Evolutionary conservation across 1,140 invertebrate species (phyloP).

Genomic region (Myzus persicae): DNA sequence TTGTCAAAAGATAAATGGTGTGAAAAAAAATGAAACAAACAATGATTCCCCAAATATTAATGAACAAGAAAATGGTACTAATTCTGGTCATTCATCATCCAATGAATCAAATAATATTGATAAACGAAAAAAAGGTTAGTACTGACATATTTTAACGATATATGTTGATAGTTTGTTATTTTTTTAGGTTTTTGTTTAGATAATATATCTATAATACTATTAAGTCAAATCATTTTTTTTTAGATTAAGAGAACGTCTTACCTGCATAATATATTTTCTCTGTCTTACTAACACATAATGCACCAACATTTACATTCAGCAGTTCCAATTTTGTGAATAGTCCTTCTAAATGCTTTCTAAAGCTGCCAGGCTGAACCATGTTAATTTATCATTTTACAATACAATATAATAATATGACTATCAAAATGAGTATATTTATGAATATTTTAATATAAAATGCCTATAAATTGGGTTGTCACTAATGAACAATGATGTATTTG

Average conservation of each 20-base stretch:
- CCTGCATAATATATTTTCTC: neutral
- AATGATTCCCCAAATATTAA: neutral
- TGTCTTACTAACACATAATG: neutral
- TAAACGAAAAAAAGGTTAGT: constrained; percentile 50
- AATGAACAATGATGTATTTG: too few relatives aligned
- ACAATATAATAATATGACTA: too few relatives aligned
- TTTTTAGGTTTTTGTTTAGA: neutral
- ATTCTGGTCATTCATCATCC: constrained; percentile 55
- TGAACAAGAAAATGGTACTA: constrained; percentile 52
- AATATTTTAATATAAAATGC: too few relatives aligned
- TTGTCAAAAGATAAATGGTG: constrained; percentile 37
- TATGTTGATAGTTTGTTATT: neutral
- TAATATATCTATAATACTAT: neutral
- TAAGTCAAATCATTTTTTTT: too few relatives aligned
- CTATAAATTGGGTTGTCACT: too few relatives aligned
- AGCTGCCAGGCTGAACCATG: too few relatives aligned
- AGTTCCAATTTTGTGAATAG: neutral
- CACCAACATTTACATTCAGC: neutral
- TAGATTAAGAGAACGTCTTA: neutral
- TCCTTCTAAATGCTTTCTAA: too few relatives aligned
- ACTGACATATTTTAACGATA: neutral
- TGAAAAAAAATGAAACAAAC: constrained; percentile 34
- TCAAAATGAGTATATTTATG: too few relatives aligned
- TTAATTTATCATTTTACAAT: too few relatives aligned
- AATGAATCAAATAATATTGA: constrained; percentile 55